Evolutionary conservation across 2,113 vertebrate species (phyloP), one percentile per base, ranked within the genome.

Genomic region (Excalfactoria chinensis): DNA sequence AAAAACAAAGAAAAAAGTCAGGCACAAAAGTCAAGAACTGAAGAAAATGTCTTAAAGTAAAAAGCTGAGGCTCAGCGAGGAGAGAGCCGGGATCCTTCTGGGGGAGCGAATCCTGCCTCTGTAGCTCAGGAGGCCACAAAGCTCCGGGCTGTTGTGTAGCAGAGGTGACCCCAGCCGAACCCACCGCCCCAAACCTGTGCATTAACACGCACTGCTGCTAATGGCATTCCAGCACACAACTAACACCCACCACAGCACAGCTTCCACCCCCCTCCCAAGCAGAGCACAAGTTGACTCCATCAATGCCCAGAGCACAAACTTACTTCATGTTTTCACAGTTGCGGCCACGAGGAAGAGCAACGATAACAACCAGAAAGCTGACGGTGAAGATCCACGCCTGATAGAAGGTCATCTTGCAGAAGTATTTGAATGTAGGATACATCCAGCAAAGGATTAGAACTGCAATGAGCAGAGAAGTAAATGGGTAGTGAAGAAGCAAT

Each of bases 381-480:
- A 87, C 0, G 30, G 48, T 28, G 35, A 89, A 89, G 63, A 96
- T 1, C 88, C 92, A 96, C 63, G 91, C 0, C 53, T 78, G 94
- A 8, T 79, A 96, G 82, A 96, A 93, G 71, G 48, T 56, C 82
- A 72, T 89, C 90, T 91, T 94, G 90, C 90, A 96, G 67, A 85
- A 93, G 63, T 75, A 93, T 56, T 82, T 94, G 82, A 95, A 96
- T 2, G 70, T 35, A 60, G 92, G 58, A 30, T 91, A 87, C 85
- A 89, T 20, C 67, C 91, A 88, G 71, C 94, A 94, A 51, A 95
- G 67, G 25, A 93, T 71, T 35, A 96, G 63, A 60, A 95, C 75
- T 0, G 11, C 4, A 1, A 93, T 3, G n/a, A 95, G 43, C 28
- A 96, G 48, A 6, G 67, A 87, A 60, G 62, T 87, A 18, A 95